Conservation (phyloP, 2,113 vertebrate species). For the Pongo pygmaeus region DNA sequence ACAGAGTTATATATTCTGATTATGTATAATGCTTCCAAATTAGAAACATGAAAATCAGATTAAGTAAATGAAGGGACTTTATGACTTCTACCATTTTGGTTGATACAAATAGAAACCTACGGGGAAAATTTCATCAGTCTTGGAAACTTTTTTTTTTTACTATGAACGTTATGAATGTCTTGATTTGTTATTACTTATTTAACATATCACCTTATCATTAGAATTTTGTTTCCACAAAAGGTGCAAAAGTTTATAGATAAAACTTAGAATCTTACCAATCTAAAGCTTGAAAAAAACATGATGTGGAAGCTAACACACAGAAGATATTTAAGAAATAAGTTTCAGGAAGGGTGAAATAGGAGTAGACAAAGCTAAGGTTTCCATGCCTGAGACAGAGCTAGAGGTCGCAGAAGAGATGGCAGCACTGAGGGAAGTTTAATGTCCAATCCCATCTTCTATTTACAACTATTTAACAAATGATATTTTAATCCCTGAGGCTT, state of each 20-base stretch:
- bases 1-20: neutral
- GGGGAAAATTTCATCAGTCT: neutral
- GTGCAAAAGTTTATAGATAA: neutral
- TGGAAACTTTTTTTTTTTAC: neutral
- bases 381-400: neutral
- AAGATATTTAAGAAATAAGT: neutral
- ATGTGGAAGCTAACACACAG: neutral
- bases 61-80: neutral
- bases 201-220: neutral
- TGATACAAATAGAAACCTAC: neutral
- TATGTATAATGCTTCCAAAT: neutral
- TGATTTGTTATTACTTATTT: neutral
- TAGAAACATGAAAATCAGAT: neutral
- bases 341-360: neutral
- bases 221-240: neutral
- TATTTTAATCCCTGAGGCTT: neutral
- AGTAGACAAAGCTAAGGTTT: neutral
- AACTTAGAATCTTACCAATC: neutral
- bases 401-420: neutral
- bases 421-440: neutral
- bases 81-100: neutral
- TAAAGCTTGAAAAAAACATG: neutral
- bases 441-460: rapidly evolving
- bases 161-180: neutral
- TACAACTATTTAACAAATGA: neutral